Conservation (phyloP, 2,113 vertebrate genomes). For the Syngnathoides biaculeatus region DNA sequence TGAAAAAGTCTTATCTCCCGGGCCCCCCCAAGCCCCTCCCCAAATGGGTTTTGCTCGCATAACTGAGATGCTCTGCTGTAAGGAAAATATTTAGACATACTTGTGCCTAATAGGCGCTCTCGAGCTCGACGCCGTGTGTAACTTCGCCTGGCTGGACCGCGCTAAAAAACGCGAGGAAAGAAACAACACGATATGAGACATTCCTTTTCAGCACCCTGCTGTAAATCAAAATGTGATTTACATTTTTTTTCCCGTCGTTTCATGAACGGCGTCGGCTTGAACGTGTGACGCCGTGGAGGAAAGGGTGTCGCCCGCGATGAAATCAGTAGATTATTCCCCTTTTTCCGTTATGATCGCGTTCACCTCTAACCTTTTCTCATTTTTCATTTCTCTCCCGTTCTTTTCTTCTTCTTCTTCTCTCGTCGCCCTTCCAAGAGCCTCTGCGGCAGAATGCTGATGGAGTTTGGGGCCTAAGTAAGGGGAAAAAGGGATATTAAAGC, state of each 20-base stretch:
- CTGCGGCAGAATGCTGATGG: constrained; percentile 38
- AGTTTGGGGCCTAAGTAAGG: constrained; percentile 55
- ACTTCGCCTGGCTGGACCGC: background rate
- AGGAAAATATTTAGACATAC: constrained; percentile 71
- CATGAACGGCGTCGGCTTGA: background rate
- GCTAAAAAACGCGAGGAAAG: background rate
- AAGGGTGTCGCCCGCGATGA: constrained; percentile 45
- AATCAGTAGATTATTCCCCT: constrained; percentile 50
- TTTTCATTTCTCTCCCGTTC: constrained; percentile 44
- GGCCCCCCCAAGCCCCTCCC: constrained; percentile 37
- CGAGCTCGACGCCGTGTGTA: background rate
- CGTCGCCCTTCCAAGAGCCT: background rate
- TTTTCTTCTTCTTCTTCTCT: background rate
- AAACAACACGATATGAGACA: background rate
- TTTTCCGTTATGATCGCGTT: constrained; percentile 46
- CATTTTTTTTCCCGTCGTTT: background rate
- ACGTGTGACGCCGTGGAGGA: constrained; percentile 17
- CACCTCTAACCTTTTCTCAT: constrained; percentile 43
- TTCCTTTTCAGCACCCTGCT: background rate
- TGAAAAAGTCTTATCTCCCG: constrained; percentile 65
- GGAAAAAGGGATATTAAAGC: constrained; percentile 61
- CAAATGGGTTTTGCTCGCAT: constrained; percentile 71
- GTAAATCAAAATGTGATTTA: too few species aligned
- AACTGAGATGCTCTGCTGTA: constrained; percentile 68
- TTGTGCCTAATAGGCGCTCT: constrained; percentile 29